A percentile compares a stretch with the other conserved stretches of the same genome.
Evolutionary conservation across 1,140 invertebrate genomes (phyloP).

Genomic region (Orussus abietinus): DNA sequence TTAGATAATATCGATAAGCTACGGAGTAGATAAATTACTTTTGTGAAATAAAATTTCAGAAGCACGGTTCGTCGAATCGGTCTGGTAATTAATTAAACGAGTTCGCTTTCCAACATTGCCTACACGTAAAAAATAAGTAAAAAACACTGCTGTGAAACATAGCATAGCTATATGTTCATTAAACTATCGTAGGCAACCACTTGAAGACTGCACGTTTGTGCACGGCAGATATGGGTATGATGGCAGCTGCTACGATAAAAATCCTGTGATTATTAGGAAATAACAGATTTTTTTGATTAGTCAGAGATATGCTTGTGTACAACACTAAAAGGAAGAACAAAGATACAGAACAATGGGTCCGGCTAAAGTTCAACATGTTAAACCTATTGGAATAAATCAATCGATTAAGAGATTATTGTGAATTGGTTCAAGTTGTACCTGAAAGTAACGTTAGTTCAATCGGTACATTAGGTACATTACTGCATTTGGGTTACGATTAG

Average conservation of each 20-base stretch:
- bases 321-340: slow-evolving; percentile 37
- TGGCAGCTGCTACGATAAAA: slow-evolving; percentile 51
- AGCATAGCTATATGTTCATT: slow-evolving; percentile 28
- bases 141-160: slow-evolving; percentile 29
- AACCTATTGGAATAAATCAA: slow-evolving; percentile 53
- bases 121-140: slow-evolving; percentile 21
- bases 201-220: slow-evolving; percentile 49
- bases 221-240: slow-evolving; percentile 49
- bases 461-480: slow-evolving; percentile 27
- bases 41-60: background rate
- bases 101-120: slow-evolving; percentile 28
- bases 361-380: slow-evolving; percentile 47
- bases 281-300: slow-evolving; percentile 48
- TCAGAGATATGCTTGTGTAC: slow-evolving; percentile 30
- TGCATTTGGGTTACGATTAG: slow-evolving; percentile 20
- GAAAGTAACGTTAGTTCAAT: slow-evolving; percentile 51
- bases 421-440: slow-evolving; percentile 47
- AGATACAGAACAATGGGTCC: slow-evolving; percentile 40
- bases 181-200: slow-evolving; percentile 42
- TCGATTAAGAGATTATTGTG: slow-evolving; percentile 44
- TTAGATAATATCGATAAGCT: too few relatives aligned
- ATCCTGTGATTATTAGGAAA: slow-evolving; percentile 54
- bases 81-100: too few relatives aligned
- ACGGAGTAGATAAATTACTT: too few relatives aligned
- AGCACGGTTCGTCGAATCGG: background rate